Evolutionary conservation across 1,140 invertebrate species (phyloP).

Genomic region (Hylyphantes graminicola): DNA sequence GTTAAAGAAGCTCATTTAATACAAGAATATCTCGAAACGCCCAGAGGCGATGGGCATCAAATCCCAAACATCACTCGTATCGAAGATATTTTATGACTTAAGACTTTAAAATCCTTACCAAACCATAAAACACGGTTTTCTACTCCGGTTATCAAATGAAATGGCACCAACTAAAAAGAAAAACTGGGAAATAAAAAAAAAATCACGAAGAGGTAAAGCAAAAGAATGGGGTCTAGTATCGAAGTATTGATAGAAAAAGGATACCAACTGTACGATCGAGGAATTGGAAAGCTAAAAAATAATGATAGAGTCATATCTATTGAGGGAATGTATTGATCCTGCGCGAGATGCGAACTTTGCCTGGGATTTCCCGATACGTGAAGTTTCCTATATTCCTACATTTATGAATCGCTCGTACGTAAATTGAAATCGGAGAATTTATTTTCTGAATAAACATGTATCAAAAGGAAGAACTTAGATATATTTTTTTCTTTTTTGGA

Average conservation of each 20-base stretch:
- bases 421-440: neutral
- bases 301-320: conserved; percentile 10
- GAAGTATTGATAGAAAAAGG: conserved; percentile 21
- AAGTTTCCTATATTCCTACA: neutral
- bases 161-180: neutral
- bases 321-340: conserved; percentile 3
- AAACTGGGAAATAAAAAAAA: neutral
- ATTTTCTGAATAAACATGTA: no score
- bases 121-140: conserved; percentile 26
- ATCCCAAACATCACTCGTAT: no score
- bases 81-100: conserved; percentile 7
- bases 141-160: conserved; percentile 13
- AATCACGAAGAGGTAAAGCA: neutral
- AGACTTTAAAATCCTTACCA: conserved; percentile 25
- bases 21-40: neutral
- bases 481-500: no score
- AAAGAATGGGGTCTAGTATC: conserved; percentile 1
- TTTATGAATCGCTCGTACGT: neutral
- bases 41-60: neutral
- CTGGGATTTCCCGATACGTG: neutral
- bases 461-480: no score
- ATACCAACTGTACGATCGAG: neutral
- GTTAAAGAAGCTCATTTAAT: no score
- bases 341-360: neutral
- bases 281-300: neutral